Base-by-base conservation (phyloP, 2,113 vertebrate species). In the Phylloscopus trochilus region DNA sequence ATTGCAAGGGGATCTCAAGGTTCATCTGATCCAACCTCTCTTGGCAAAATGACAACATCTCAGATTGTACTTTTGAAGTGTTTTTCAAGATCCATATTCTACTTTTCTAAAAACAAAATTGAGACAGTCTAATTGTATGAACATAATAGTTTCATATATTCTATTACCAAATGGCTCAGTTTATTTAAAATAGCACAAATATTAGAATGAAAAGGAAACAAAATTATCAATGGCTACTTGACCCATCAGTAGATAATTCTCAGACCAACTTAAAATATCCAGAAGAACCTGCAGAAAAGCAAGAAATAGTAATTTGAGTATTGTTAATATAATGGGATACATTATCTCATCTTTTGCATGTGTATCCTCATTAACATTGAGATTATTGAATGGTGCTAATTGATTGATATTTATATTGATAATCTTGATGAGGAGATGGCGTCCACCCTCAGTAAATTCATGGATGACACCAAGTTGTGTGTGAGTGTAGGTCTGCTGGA, bases 351-450 rank as follows among this genome's bases (percentile, higher is more conserved):
- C 19, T 55, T 31, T 75, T 89, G 7, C 9, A 6, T 79, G 10
- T 12, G 10, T 35, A 60, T 75, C 13, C 22, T 16, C 63, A 56
- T 35, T 59, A 28, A 1, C 30, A 68, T 5, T 74, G 12, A 63
- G 9, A 1, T 90, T 73, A 72, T 27, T 17, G 33, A 83, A 6
- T 33, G 10, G 52, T 59, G 20, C 10, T 41, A 16, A 35, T 41
- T 75, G 35, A 35, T 22, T 39, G 19, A n/a, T 67, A n/a, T 21
- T 60, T 23, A 21, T 30, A 31, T 15, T n/a, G n/a, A 18, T 53
- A 24, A n/a, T 47, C 14, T 41, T 11, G 6, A 47, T 53, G 21
- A 60, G 13, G 28, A 6, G 20, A 53, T 30, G 0, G 0, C 46
- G 44, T 21, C 13, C 24, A 39, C 8, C 3, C 5, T n/a, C 27